These are phyloP conservation scores for Uria aalge DNA, from an alignment of 2,113 vertebrate genomes.

Conservation along the genomic window DNA sequence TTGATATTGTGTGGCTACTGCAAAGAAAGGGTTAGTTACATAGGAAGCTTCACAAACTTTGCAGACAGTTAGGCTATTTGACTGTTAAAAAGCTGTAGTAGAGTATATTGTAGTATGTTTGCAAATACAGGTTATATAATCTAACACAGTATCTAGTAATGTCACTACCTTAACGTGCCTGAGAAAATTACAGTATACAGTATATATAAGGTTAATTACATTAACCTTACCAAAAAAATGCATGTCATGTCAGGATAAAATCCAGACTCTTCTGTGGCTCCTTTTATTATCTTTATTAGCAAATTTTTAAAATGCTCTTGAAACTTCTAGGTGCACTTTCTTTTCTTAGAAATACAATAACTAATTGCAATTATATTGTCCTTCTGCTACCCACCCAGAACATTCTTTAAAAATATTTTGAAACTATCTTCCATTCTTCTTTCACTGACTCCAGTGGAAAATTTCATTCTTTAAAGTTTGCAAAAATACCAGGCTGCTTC, in stretches of 20 bases:
- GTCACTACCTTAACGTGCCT: background rate
- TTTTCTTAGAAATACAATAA: background rate
- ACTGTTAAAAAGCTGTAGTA: background rate
- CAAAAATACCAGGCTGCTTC: background rate
- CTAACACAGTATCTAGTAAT: background rate
- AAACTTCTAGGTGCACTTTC: background rate
- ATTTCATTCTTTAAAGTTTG: background rate
- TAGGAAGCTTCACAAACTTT: background rate
- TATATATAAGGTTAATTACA: too few species aligned
- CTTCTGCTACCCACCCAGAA: background rate
- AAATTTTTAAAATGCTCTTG: background rate
- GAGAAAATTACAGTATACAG: background rate
- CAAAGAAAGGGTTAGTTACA: background rate
- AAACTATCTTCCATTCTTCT: background rate
- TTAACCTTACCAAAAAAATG: background rate
- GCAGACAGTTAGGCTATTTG: background rate
- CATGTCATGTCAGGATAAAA: background rate
- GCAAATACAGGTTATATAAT: background rate
- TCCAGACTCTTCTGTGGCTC: background rate
- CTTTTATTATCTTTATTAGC: background rate
- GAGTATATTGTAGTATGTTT: background rate
- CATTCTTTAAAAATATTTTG: constrained; percentile 8
- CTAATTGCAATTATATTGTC: background rate
- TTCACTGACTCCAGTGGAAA: constrained; percentile 55
- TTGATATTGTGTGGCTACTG: background rate